A percentile compares a stretch with the other conserved stretches of the same genome.
Evolutionary conservation across 64 coral and sea anemone genomes (phyloP).

Genomic region (Hydrozoanthus tunicans): DNA sequence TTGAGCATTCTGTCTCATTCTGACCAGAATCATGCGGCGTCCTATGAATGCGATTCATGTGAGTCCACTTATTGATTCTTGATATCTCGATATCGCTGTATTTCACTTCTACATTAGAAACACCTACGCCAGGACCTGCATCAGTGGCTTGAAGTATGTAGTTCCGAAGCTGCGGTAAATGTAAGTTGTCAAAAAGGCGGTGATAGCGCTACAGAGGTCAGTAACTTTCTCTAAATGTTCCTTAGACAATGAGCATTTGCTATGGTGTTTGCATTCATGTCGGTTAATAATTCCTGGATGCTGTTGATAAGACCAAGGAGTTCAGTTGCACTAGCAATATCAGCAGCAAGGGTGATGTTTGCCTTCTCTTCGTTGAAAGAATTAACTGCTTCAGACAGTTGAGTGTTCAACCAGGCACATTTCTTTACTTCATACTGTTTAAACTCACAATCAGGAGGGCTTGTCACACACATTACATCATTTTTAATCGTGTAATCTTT

Average conservation of each 20-base stretch:
- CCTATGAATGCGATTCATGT: no score
- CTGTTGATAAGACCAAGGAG: slow-evolving; percentile 27
- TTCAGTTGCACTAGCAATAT: slow-evolving; percentile 24
- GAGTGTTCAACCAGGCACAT: slow-evolving; percentile 43
- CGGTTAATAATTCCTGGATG: slow-evolving; percentile 30
- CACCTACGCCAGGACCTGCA: no score
- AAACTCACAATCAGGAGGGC: slow-evolving; percentile 41
- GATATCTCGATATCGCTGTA: no score
- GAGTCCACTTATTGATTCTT: no score
- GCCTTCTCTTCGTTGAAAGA: slow-evolving; percentile 63
- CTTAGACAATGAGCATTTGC: neutral
- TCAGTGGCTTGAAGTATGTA: no score
- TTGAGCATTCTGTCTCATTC: no score
- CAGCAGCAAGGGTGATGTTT: slow-evolving; percentile 36
- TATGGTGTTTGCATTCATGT: slow-evolving; percentile 23
- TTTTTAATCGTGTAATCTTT: slow-evolving; percentile 33
- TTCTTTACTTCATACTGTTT: slow-evolving; percentile 56
- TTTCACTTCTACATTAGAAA: no score
- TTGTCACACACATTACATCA: slow-evolving; percentile 54
- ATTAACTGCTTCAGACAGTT: slow-evolving; percentile 72
- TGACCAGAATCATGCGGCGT: no score
- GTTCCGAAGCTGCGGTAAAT: no score
- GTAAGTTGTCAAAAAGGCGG: no score
- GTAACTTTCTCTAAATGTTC: neutral
- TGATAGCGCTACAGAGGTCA: neutral